phyloP scores from a whole-genome alignment of 2,113 vertebrate genomes.

The Talpa occidentalis region DNA sequence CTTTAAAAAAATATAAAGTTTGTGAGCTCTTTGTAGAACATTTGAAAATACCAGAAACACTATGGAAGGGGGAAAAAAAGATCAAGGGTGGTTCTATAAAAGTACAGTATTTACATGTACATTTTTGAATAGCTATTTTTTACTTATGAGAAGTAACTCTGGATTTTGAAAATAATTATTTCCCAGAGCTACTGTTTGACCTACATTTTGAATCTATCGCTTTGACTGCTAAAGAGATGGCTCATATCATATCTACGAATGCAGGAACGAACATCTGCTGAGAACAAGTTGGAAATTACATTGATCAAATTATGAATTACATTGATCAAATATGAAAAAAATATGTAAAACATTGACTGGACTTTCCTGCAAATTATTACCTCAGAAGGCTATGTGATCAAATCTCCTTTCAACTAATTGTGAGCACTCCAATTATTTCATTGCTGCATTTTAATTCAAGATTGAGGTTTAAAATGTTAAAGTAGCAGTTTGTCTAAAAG shows the following conservation, averaged over 20 bases:
- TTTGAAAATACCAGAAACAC: conserved; percentile 5
- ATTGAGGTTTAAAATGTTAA: not conserved
- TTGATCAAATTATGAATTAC: too few species aligned
- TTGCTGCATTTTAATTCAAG: conserved; percentile 9
- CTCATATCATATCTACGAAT: conserved; percentile 16
- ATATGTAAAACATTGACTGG: conserved; percentile 10
- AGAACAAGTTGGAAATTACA: not conserved
- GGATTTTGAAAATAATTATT: conserved; percentile 22
- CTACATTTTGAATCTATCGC: conserved; percentile 13
- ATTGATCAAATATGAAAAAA: conserved; percentile 54
- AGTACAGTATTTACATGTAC: not conserved
- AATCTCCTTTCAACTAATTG: conserved; percentile 54
- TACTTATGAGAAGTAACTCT: not conserved
- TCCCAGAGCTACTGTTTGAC: conserved; percentile 23
- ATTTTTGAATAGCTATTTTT: not conserved
- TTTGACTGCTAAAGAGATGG: not conserved
- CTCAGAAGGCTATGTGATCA: not conserved
- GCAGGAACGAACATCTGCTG: not conserved
- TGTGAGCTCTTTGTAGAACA: not conserved
- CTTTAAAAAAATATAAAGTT: too few species aligned
- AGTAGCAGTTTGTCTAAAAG: conserved; percentile 11
- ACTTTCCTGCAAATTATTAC: conserved; percentile 47
- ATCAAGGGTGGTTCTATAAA: not conserved
- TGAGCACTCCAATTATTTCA: conserved; percentile 30
- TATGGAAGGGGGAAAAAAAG: not conserved